Percentiles rank a stretch among this genome's conserved stretches.
Conservation (phyloP, 2,797 vertebrate genomes). For the Acanthurus lineatus region DNA sequence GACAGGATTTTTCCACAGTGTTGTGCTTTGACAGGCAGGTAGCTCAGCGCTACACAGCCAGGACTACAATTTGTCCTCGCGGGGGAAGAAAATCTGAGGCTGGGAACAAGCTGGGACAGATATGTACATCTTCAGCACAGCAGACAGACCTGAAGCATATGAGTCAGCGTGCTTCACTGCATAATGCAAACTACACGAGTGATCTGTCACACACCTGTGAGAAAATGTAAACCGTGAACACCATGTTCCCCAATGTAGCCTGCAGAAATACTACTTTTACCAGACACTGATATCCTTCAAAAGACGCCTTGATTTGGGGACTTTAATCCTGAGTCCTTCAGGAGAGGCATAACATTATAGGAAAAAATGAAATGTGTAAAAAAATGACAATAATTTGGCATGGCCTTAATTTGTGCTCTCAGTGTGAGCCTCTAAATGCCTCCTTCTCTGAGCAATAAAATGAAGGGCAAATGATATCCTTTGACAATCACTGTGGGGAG, state of each 20-base stretch:
- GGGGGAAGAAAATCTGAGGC: conserved; percentile 45
- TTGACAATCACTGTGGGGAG: conserved; percentile 61
- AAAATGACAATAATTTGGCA: conserved; percentile 60
- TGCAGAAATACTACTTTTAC: background rate
- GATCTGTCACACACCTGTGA: conserved; percentile 54
- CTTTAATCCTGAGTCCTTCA: conserved; percentile 15
- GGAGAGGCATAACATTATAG: conserved; percentile 14
- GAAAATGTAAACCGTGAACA: conserved; percentile 27
- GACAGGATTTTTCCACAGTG: conserved; percentile 73
- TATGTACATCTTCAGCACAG: conserved; percentile 47
- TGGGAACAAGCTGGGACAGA: conserved; percentile 78
- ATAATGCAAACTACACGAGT: conserved; percentile 32
- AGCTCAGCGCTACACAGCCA: conserved; percentile 53
- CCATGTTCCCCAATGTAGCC: background rate
- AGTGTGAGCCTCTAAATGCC: conserved; percentile 41
- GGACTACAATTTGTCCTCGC: conserved; percentile 65
- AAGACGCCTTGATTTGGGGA: background rate
- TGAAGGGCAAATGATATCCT: conserved; percentile 65
- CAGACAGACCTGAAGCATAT: conserved; percentile 43
- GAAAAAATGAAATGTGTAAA: conserved; percentile 15
- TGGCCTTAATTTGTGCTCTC: conserved; percentile 48
- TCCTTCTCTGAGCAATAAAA: conserved; percentile 52
- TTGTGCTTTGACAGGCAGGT: conserved; percentile 74
- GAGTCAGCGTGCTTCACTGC: conserved; percentile 39
- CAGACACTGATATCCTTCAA: background rate